A percentile compares a stretch with the other conserved stretches of the same genome.
Conservation (phyloP, 2,113 vertebrate genomes). For the Heterocephalus glaber region DNA sequence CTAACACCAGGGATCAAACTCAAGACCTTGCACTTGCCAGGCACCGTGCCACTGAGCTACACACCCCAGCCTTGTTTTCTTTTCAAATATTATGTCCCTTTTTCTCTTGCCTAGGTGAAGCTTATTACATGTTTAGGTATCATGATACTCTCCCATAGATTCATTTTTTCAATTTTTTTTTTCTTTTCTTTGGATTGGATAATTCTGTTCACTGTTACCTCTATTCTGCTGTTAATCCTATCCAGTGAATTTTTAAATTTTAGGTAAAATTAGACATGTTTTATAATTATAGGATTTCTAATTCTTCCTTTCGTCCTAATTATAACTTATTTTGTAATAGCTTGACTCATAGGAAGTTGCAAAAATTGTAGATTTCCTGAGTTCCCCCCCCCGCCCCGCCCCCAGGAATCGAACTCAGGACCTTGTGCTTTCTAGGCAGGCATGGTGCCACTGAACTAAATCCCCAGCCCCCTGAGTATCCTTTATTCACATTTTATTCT, state of each 20-base stretch:
- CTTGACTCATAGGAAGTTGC: background rate
- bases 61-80: background rate
- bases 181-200: background rate
- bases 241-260: conserved; percentile 1
- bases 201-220: background rate
- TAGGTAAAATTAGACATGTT: background rate
- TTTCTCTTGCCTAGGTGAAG: background rate
- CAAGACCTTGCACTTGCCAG: too few relatives aligned
- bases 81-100: background rate
- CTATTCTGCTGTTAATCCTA: background rate
- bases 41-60: too few relatives aligned
- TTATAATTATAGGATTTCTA: background rate
- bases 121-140: background rate
- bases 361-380: background rate
- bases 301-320: background rate
- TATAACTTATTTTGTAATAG: background rate
- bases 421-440: too few relatives aligned
- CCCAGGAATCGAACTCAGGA: too few relatives aligned
- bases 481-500: background rate
- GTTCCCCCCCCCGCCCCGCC: too few relatives aligned
- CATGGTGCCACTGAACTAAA: too few relatives aligned
- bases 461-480: background rate
- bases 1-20: too few relatives aligned
- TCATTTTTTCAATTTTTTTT: background rate
- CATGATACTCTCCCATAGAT: background rate